These are phyloP conservation scores for Lepidotrigona ventralis DNA, from an alignment of 1,140 invertebrate genomes.

Conservation along the genomic window DNA sequence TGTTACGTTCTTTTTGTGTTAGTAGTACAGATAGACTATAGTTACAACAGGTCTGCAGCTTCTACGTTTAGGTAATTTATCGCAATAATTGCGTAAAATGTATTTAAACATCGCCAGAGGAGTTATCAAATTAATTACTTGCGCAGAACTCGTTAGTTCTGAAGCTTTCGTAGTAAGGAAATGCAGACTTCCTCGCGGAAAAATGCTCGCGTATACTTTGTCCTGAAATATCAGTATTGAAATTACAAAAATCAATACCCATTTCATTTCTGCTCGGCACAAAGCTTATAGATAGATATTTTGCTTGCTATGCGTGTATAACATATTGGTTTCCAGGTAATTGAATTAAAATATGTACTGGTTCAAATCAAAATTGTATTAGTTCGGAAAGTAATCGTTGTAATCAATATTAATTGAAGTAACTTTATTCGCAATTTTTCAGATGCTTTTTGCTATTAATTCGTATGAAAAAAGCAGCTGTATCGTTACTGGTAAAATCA, in stretches of 20 bases:
- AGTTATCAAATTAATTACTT: neutral
- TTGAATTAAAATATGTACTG: conserved; percentile 31
- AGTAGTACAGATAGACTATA: neutral
- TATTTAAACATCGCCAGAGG: neutral
- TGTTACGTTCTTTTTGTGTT: neutral
- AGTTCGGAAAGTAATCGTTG: neutral
- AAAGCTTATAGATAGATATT: conserved; percentile 18
- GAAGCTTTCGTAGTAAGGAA: neutral
- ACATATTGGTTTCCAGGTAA: conserved; percentile 10
- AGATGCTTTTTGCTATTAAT: neutral
- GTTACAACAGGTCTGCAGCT: neutral
- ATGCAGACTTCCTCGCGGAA: neutral
- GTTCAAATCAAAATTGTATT: neutral
- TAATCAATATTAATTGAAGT: neutral
- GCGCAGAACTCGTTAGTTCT: neutral
- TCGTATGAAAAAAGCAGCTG: neutral
- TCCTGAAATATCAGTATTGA: neutral
- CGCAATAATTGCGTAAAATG: neutral
- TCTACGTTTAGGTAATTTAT: neutral
- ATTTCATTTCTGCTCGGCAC: conserved; percentile 11
- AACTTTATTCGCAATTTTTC: neutral
- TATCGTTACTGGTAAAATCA: neutral
- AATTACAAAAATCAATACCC: conserved; percentile 40
- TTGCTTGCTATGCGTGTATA: neutral
- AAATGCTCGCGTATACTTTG: neutral